Evolutionary conservation across 2,113 vertebrate genomes (phyloP), one percentile per base, ranked within the genome.

Genomic region (Epinephelus cyanopodus): DNA sequence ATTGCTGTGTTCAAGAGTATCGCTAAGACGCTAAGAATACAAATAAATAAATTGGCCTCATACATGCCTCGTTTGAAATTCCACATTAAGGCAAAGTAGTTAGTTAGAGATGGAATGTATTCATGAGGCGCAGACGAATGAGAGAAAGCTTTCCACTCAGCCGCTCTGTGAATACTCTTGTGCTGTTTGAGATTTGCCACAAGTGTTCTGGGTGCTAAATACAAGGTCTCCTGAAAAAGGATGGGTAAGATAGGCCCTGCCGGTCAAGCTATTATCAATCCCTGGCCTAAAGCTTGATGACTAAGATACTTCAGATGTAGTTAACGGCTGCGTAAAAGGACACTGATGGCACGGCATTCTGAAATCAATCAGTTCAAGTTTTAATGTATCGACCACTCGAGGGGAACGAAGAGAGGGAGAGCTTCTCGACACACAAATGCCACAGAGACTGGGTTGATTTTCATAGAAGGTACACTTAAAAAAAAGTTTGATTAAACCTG

Each of bases 311-410:
- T 95, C 92, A 96, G 84, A 95, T 92, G 91, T 93, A 88, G 93
- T 92, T 93, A 93, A 90, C 88, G 58, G 90, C 91, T 53, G 79
- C 64, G 87, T 87, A 79, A 45, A 45, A 95, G 94, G 91, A 95
- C 92, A 92, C 94, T 89, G 93, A 92, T 91, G 93, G 89, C 89
- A 86, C 87, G 81, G 91, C 90, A 89, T 95, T 92, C 95, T 94
- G 88, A 90, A 94, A 96, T 95, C 95, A 95, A 95, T 95, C 95
- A 93, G 94, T 95, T 95, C 95, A 95, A 95, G 95, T 95, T 95
- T 95, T 94, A 94, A 95, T 95, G 94, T 94, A 95, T 95, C 92
- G 91, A 92, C 92, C 92, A 93, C 95, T 96, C 86, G 64, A 95
- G 90, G 72, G 68, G 89, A 89, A 89, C 82, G 78, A 83, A 78